Percentiles rank a stretch among this genome's conserved stretches.
Evolutionary conservation across 2,888 invertebrate species (phyloP).

Genomic region (Drosophila siamana): DNA sequence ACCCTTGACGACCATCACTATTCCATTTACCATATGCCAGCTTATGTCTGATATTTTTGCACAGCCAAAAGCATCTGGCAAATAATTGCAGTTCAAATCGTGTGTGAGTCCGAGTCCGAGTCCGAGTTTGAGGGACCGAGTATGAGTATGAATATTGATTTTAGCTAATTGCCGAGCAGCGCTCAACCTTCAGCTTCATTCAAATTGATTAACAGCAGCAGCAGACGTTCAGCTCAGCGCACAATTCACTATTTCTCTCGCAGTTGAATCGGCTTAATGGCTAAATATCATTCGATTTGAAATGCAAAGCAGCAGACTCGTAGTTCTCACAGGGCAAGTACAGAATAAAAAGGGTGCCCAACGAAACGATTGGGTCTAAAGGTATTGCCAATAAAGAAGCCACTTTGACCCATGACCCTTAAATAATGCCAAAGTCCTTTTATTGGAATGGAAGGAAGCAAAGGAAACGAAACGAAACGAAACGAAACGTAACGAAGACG

Average conservation of each 20-base stretch:
- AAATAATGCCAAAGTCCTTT: slow-evolving; percentile 41
- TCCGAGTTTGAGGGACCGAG: too few relatives aligned
- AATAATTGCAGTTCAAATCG: slow-evolving; percentile 71
- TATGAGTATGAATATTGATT: neutral
- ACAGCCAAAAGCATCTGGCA: slow-evolving; percentile 58
- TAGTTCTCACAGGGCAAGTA: too few relatives aligned
- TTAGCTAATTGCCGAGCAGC: neutral
- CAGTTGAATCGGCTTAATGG: too few relatives aligned
- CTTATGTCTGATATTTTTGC: slow-evolving; percentile 37
- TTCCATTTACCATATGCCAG: slow-evolving; percentile 16
- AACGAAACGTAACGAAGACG: too few relatives aligned
- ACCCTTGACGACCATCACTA: slow-evolving; percentile 12
- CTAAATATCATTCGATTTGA: neutral
- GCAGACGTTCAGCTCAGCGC: neutral
- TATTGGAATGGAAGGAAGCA: slow-evolving; percentile 33
- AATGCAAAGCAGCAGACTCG: neutral
- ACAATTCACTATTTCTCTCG: neutral
- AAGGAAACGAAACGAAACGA: slow-evolving; percentile 39
- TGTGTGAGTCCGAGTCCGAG: too few relatives aligned
- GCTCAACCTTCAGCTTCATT: neutral
- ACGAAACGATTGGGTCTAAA: slow-evolving; percentile 6
- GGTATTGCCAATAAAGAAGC: slow-evolving; percentile 40
- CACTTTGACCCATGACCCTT: slow-evolving; percentile 59
- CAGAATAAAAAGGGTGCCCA: neutral
- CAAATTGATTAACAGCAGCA: neutral